A percentile compares a stretch with the other conserved stretches of the same genome.
Conservation (phyloP, 2,797 vertebrate genomes). For the Coluber constrictor region DNA sequence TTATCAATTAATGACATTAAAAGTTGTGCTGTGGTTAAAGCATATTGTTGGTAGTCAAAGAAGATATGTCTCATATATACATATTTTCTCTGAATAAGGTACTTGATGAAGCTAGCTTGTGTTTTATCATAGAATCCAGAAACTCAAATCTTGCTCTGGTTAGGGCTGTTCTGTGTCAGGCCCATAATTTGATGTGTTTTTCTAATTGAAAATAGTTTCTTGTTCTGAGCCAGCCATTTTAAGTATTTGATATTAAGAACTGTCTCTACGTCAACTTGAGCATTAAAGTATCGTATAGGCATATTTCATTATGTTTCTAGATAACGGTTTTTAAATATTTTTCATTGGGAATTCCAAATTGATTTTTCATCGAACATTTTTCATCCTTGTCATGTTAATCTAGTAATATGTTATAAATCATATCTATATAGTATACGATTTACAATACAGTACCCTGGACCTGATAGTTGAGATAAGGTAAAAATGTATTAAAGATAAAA, state of each 20-base stretch:
- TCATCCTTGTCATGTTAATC: background rate
- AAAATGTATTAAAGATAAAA: background rate
- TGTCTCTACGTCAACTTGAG: background rate
- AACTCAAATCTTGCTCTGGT: background rate
- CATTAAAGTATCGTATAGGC: background rate
- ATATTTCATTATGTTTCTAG: background rate
- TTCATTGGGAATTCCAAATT: background rate
- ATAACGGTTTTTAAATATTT: background rate
- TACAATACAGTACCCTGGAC: background rate
- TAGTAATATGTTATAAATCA: background rate
- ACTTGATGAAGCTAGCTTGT: background rate
- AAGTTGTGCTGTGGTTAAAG: background rate
- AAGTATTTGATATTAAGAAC: background rate
- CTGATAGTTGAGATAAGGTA: background rate
- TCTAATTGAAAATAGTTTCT: background rate
- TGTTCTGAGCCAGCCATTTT: background rate
- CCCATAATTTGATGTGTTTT: background rate
- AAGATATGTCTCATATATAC: background rate
- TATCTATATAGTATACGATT: background rate
- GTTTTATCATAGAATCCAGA: background rate
- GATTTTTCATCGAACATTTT: background rate
- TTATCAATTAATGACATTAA: background rate
- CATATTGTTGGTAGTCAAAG: background rate
- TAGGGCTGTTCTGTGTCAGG: background rate
- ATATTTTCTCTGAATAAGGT: background rate